Evolutionary conservation across 1,140 invertebrate genomes (phyloP).

Genomic region (Gryllus bimaculatus): DNA sequence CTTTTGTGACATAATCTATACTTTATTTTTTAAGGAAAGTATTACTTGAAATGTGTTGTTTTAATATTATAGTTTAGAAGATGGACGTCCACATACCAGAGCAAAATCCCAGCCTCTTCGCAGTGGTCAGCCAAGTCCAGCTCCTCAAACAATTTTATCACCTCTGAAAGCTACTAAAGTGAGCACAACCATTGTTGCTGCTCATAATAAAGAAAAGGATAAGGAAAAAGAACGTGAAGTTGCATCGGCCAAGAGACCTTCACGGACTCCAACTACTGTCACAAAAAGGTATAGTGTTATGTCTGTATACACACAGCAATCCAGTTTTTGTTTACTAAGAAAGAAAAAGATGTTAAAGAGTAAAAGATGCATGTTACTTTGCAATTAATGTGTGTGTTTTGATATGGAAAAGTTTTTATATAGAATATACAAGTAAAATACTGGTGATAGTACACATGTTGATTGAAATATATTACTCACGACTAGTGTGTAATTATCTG

Average conservation of each 20-base stretch:
- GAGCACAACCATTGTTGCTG: constrained; percentile 25
- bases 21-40: no score
- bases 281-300: constrained; percentile 12
- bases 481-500: no score
- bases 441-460: no score
- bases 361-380: constrained; percentile 5
- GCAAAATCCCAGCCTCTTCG: constrained; percentile 34
- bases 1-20: no score
- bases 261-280: constrained; percentile 9
- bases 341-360: constrained; percentile 2
- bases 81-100: constrained; percentile 15
- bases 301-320: neutral
- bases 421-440: no score
- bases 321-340: neutral
- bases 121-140: constrained; percentile 32
- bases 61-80: constrained; percentile 17
- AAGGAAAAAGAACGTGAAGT: constrained; percentile 12
- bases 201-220: constrained; percentile 17
- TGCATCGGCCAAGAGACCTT: constrained; percentile 13
- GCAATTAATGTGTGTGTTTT: neutral
- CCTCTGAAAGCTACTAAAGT: constrained; percentile 28
- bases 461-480: no score
- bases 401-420: neutral
- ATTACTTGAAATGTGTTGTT: no score
- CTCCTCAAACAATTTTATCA: constrained; percentile 23